These are phyloP conservation scores for Brotula barbata DNA, from an alignment of 2,797 vertebrate genomes.

Conservation along the genomic window DNA sequence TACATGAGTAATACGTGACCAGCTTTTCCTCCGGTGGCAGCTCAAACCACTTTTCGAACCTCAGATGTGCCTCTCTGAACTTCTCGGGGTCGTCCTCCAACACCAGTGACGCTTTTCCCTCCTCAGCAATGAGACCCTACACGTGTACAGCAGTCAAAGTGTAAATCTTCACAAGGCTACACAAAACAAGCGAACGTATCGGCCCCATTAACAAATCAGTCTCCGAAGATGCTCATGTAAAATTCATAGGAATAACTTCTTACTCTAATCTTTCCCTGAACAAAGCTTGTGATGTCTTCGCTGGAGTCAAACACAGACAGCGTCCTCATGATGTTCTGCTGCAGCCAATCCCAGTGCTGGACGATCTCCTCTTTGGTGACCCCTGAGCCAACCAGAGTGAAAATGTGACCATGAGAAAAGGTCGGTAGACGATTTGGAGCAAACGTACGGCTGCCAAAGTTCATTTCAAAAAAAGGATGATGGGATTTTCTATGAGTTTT, in stretches of 20 bases:
- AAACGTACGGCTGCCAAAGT: too few species aligned
- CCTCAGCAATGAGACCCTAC: constrained; percentile 97
- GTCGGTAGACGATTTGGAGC: too few species aligned
- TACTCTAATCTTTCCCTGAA: constrained; percentile 98
- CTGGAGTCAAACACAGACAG: constrained; percentile 96
- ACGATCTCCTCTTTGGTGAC: constrained; percentile 92
- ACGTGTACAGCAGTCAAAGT: constrained; percentile 1
- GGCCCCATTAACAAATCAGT: too few species aligned
- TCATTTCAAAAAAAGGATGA: too few species aligned
- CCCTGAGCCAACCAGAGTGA: constrained; percentile 73
- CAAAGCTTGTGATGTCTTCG: constrained; percentile 97
- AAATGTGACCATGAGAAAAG: not conserved
- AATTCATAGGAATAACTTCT: constrained; percentile 43
- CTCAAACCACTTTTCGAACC: constrained; percentile 94
- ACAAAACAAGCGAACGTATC: too few species aligned
- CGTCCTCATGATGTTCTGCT: constrained; percentile 94
- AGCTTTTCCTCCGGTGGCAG: constrained; percentile 91
- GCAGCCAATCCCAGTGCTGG: constrained; percentile 97
- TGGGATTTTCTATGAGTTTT: too few species aligned
- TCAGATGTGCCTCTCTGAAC: constrained; percentile 91
- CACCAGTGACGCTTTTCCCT: constrained; percentile 85
- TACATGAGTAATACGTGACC: constrained; percentile 97
- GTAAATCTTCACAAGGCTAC: too few species aligned
- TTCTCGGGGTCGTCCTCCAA: constrained; percentile 94
- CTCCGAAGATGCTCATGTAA: too few species aligned